Conservation (phyloP, 2,888 invertebrate genomes). For the Dinocampus coccinellae region DNA sequence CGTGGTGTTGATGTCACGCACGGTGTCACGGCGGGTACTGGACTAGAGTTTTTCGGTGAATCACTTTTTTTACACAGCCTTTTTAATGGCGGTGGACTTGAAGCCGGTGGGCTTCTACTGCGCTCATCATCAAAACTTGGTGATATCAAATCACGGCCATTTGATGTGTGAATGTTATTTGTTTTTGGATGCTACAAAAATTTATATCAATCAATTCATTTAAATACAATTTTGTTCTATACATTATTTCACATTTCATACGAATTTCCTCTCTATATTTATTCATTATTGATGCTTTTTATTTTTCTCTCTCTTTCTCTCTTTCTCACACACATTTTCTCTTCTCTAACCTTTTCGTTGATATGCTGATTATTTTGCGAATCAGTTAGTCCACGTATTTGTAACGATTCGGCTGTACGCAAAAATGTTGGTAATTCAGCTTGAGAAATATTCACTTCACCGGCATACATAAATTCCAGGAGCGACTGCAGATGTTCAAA, state of each 20-base stretch:
- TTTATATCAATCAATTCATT: slow-evolving; percentile 13
- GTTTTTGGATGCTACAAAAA: slow-evolving; percentile 62
- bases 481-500: slow-evolving; percentile 83
- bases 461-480: slow-evolving; percentile 88
- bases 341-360: slow-evolving; percentile 63
- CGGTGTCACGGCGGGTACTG: slow-evolving; percentile 59
- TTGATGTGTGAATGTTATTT: slow-evolving; percentile 65
- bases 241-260: not conserved
- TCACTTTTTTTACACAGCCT: slow-evolving; percentile 69
- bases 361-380: slow-evolving; percentile 68
- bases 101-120: slow-evolving; percentile 66
- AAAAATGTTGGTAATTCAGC: slow-evolving; percentile 82
- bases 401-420: slow-evolving; percentile 83
- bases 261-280: not conserved
- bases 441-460: slow-evolving; percentile 87
- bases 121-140: slow-evolving; percentile 67
- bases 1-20: slow-evolving; percentile 61
- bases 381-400: slow-evolving; percentile 84
- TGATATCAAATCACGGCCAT: slow-evolving; percentile 66
- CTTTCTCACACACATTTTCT: not conserved
- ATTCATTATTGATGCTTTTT: not conserved
- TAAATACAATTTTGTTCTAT: not conserved
- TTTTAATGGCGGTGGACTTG: slow-evolving; percentile 68
- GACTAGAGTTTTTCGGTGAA: slow-evolving; percentile 69
- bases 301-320: not conserved